Conservation (phyloP, 2,797 vertebrate genomes). For the Nannoperca australis region DNA sequence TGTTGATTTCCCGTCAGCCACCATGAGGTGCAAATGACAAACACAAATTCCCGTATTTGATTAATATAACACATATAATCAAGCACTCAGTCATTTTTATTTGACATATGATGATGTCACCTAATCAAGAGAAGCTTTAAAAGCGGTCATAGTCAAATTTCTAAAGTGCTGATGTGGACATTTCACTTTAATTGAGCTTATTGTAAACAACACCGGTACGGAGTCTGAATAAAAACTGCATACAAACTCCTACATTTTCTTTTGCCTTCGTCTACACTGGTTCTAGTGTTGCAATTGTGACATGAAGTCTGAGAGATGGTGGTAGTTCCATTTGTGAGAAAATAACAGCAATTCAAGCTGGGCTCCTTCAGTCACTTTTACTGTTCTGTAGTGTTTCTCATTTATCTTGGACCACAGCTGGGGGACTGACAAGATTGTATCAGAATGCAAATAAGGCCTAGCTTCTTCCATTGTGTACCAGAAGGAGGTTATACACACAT, state of each 20-base stretch:
- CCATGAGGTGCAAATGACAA: constrained; percentile 3
- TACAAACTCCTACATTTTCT: neutral
- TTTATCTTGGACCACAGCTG: constrained; percentile 68
- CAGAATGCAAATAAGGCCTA: constrained; percentile 61
- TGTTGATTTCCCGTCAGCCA: constrained; percentile 1
- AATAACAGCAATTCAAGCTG: constrained; percentile 73
- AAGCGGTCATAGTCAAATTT: neutral
- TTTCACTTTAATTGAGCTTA: constrained; percentile 11
- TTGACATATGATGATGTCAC: neutral
- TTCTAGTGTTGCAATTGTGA: constrained; percentile 23
- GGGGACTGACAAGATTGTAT: constrained; percentile 38
- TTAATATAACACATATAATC: neutral
- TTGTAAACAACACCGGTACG: constrained; percentile 2
- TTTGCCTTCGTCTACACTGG: constrained; percentile 2
- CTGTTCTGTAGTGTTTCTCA: constrained; percentile 66
- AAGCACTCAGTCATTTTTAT: neutral
- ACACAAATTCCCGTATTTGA: neutral
- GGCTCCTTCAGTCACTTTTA: constrained; percentile 66
- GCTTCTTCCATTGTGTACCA: constrained; percentile 16
- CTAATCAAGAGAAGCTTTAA: neutral
- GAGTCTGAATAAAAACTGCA: constrained; percentile 7
- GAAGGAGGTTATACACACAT: constrained; percentile 7
- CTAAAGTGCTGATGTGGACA: neutral
- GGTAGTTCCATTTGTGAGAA: constrained; percentile 65
- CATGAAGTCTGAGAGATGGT: constrained; percentile 28